Percentiles rank a stretch among this genome's conserved stretches.
Conservation (phyloP, 2,888 invertebrate genomes). For the Sinodicranocentrus sp. region DNA sequence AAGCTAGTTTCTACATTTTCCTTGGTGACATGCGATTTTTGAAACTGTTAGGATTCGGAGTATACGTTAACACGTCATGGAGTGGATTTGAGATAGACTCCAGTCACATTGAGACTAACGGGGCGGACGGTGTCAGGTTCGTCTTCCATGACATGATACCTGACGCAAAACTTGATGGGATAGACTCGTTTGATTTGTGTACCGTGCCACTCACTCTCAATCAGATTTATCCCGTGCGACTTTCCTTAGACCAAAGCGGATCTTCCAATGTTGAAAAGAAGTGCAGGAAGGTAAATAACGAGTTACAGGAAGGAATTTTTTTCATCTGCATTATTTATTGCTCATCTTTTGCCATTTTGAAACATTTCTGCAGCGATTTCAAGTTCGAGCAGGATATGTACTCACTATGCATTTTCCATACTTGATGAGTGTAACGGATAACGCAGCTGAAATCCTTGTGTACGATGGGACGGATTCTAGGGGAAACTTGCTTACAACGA, state of each 20-base stretch:
- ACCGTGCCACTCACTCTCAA: conserved; percentile 89
- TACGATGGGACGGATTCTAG: conserved; percentile 87
- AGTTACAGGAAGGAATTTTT: not conserved
- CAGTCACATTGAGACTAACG: conserved; percentile 89
- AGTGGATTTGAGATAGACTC: conserved; percentile 89
- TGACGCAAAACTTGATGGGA: conserved; percentile 84
- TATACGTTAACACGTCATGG: conserved; percentile 93
- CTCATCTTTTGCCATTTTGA: conserved; percentile 10
- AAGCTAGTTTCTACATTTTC: too few species aligned
- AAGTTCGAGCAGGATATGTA: conserved; percentile 84
- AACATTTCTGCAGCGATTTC: conserved; percentile 75
- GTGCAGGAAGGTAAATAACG: conserved; percentile 83
- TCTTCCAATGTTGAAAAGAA: conserved; percentile 85
- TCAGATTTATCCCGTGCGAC: conserved; percentile 91
- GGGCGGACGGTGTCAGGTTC: conserved; percentile 93
- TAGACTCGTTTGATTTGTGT: conserved; percentile 90
- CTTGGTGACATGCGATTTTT: too few species aligned
- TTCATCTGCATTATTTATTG: conserved; percentile 12
- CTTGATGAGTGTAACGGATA: conserved; percentile 84
- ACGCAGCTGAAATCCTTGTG: conserved; percentile 84
- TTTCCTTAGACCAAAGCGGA: conserved; percentile 89
- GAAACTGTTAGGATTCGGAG: conserved; percentile 85
- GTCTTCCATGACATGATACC: conserved; percentile 87
- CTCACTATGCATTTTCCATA: conserved; percentile 92
- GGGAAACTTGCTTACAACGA: conserved; percentile 85